These are phyloP conservation scores for Stercorarius parasiticus DNA, from an alignment of 2,113 vertebrate genomes.

Conservation along the genomic window DNA sequence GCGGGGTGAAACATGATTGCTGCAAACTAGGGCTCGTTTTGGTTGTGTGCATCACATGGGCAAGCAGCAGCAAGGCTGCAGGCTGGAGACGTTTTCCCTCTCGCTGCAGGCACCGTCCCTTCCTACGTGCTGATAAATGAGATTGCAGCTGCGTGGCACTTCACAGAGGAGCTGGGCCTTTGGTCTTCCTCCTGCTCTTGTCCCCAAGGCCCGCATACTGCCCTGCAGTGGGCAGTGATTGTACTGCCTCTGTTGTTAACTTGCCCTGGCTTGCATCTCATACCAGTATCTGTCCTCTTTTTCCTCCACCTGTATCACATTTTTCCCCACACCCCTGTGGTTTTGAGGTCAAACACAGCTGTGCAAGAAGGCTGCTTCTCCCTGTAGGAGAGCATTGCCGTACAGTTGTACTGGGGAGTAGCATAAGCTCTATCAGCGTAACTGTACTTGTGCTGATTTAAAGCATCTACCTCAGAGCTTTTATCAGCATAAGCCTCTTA, in stretches of 20 bases:
- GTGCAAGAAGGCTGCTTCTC: not conserved
- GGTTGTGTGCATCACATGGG: not conserved
- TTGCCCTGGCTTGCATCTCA: not conserved
- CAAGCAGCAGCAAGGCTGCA: not conserved
- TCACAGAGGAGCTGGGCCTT: not conserved
- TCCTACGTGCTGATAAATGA: not conserved
- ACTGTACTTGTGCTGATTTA: not conserved
- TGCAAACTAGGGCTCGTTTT: not conserved
- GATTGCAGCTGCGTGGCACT: not conserved
- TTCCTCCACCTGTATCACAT: not conserved
- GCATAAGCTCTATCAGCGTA: not conserved
- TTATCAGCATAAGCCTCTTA: constrained; percentile 22
- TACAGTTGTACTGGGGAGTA: not conserved
- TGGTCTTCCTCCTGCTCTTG: not conserved
- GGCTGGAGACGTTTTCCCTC: not conserved
- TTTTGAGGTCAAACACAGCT: not conserved
- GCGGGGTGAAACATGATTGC: not conserved
- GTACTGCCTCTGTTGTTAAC: not conserved
- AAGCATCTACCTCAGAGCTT: not conserved
- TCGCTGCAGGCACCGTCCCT: accelerated
- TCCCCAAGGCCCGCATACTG: not conserved
- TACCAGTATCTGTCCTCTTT: not conserved
- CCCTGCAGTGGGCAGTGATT: not conserved
- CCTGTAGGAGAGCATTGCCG: not conserved
- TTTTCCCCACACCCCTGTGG: not conserved